A percentile compares a stretch with the other conserved stretches of the same genome.
phyloP scores from a whole-genome alignment of 2,888 invertebrate genomes.

The Eledona agricola region DNA sequence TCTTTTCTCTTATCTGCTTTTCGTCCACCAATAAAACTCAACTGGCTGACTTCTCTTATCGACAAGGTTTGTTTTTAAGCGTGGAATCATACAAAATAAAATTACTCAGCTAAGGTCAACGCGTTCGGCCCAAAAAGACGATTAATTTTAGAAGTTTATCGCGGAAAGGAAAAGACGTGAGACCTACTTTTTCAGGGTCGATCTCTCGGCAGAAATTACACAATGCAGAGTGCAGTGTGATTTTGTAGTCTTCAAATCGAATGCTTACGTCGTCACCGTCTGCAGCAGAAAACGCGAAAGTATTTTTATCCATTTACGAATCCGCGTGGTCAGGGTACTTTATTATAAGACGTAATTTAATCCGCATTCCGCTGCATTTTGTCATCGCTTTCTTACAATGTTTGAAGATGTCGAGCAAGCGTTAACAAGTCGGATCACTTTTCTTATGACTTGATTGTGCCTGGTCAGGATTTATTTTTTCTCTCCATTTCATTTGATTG shows the following conservation, averaged over 20 bases:
- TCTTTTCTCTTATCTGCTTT: slow-evolving; percentile 25
- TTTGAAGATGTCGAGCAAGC: too few relatives aligned
- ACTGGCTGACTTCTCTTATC: slow-evolving; percentile 32
- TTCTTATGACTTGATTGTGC: too few relatives aligned
- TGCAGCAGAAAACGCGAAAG: slow-evolving; percentile 1
- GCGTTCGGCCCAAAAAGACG: slow-evolving; percentile 19
- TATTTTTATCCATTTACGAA: slow-evolving; percentile 10
- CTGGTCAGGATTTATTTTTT: too few relatives aligned
- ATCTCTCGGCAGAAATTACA: too few relatives aligned
- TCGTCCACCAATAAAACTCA: slow-evolving; percentile 27
- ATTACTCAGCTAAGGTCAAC: slow-evolving; percentile 27
- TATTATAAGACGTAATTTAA: slow-evolving; percentile 19
- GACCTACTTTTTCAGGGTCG: too few relatives aligned
- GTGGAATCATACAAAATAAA: slow-evolving; percentile 25
- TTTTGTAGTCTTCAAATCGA: too few relatives aligned
- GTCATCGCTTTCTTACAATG: not conserved
- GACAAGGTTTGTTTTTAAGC: slow-evolving; percentile 33
- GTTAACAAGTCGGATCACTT: too few relatives aligned
- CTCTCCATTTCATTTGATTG: too few relatives aligned
- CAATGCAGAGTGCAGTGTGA: too few relatives aligned
- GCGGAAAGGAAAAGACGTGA: slow-evolving; percentile 1
- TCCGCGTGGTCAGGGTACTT: slow-evolving; percentile 10
- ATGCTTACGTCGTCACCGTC: slow-evolving; percentile 4
- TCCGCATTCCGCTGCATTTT: slow-evolving; percentile 5
- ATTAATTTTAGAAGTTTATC: slow-evolving; percentile 23